A percentile compares a stretch with the other conserved stretches of the same genome.
These are phyloP conservation scores for Drosophila mayaguana DNA, from an alignment of 2,888 invertebrate genomes.

Conservation along the genomic window DNA sequence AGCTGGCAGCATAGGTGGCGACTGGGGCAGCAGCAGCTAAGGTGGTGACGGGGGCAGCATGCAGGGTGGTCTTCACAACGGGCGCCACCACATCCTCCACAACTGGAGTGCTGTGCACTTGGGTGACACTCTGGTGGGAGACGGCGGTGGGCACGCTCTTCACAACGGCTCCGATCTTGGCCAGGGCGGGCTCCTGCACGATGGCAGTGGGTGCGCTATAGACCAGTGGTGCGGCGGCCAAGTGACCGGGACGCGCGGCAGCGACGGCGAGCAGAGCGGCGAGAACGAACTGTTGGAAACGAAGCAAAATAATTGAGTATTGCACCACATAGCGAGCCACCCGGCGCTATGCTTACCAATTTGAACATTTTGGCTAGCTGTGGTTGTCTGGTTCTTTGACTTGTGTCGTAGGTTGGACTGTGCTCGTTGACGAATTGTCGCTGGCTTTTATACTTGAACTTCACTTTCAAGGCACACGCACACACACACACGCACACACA, in stretches of 20 bases:
- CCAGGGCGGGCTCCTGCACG: conserved; percentile 79
- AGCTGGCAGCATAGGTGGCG: conserved; percentile 34
- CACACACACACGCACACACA: conserved; percentile 18
- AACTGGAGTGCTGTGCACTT: conserved; percentile 84
- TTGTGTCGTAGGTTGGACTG: conserved; percentile 71
- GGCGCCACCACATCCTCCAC: conserved; percentile 82
- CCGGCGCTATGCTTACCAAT: conserved; percentile 76
- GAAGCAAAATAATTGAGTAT: background rate
- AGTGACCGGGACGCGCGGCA: conserved; percentile 82
- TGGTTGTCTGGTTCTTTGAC: conserved; percentile 76
- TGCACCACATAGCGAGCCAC: conserved; percentile 4
- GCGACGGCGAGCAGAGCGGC: conserved; percentile 82
- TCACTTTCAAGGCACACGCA: conserved; percentile 50
- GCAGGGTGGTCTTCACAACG: conserved; percentile 76
- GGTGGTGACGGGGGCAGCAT: conserved; percentile 44
- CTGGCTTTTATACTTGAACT: conserved; percentile 81
- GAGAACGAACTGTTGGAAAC: conserved; percentile 73
- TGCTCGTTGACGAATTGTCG: conserved; percentile 53
- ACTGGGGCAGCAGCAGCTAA: conserved; percentile 26
- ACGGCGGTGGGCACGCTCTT: conserved; percentile 86
- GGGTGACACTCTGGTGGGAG: conserved; percentile 86
- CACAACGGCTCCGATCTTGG: conserved; percentile 83
- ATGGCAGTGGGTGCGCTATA: conserved; percentile 65
- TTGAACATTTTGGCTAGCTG: conserved; percentile 82
- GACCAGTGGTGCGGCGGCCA: conserved; percentile 59